A percentile compares a stretch with the other conserved stretches of the same genome.
These are phyloP conservation scores for Leptodirus hochenwartii DNA, from an alignment of 2,888 invertebrate species.

Conservation along the genomic window DNA sequence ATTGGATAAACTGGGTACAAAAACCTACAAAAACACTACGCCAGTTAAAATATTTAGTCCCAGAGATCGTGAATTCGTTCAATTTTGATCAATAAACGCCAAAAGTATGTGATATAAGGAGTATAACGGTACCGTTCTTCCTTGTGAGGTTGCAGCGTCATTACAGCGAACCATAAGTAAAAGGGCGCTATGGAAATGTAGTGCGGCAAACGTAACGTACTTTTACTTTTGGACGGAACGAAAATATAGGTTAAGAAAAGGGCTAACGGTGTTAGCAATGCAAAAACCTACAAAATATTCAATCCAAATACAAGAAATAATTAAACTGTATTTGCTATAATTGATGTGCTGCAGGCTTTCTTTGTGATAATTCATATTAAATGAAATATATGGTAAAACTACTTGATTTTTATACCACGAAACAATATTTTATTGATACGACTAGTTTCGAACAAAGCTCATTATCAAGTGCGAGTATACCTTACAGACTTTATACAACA, in stretches of 20 bases:
- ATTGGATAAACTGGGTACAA: slow-evolving; percentile 90
- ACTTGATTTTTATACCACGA: neutral
- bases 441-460: too few relatives aligned
- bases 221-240: slow-evolving; percentile 48
- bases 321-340: too few relatives aligned
- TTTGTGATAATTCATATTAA: too few relatives aligned
- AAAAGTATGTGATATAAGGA: too few relatives aligned
- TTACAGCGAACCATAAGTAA: slow-evolving; percentile 75
- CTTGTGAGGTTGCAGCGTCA: slow-evolving; percentile 85
- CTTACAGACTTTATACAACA: too few relatives aligned
- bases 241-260: slow-evolving; percentile 35
- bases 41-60: neutral
- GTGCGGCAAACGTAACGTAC: slow-evolving; percentile 51
- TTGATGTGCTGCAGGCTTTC: too few relatives aligned
- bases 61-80: slow-evolving; percentile 4
- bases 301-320: slow-evolving; percentile 7
- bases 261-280: slow-evolving; percentile 39
- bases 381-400: too few relatives aligned
- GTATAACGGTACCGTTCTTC: slow-evolving; percentile 40
- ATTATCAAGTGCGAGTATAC: too few relatives aligned
- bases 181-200: slow-evolving; percentile 62
- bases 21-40: slow-evolving; percentile 35
- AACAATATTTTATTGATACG: neutral
- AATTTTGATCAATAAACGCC: neutral
- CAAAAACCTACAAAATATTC: slow-evolving; percentile 35